Evolutionary conservation across 2,113 vertebrate species (phyloP), one percentile per base, ranked within the genome.

Genomic region (Nycticebus coucang): DNA sequence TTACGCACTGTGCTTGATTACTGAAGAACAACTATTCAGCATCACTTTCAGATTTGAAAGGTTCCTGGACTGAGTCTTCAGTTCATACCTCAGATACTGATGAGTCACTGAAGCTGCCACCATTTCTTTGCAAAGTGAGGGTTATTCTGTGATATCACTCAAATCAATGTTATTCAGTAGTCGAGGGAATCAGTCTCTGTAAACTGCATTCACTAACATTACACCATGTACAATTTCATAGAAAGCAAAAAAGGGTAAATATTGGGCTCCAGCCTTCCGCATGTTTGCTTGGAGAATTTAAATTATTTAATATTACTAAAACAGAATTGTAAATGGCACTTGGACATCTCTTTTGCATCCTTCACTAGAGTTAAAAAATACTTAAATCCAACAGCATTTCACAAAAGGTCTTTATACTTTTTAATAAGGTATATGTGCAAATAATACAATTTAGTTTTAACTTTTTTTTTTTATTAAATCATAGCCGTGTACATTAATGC

Each of bases 351-450:
- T 77, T 60, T 66, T 86, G 28, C 14, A 68, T 72, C 30, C n/a
- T 93, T 92, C 10, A 79, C 9, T 62, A 82, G 13, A 82, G 30
- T 84, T 79, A 0, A 72, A 90, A 92, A 91, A 66, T 41, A 79
- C 13, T 92, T 92, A 26, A 87, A 89, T 92, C 90, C 8, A 68
- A 78, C 78, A 91, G 2, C 37, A 88, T 94, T 94, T 94, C 21
- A 41, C 26, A 59, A 68, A 92, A 78, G 2, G 26, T 86, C 19
- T 74, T 72, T 80, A 79, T 2, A 66, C 1, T 77, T 78, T 83
- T 83, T 35, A 87, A n/a, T 81, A 60, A 82, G 7, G 19, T 37
- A 71, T 83, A 88, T 10, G 30, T 5, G 2, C 18, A 50, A 50
- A 33, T 33, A 71, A 35, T 33, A 37, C 35, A 86, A 62, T 3